Conservation (phyloP, 53 echinoderm and acorn worm genomes). For the Mesocentrotus franciscanus region DNA sequence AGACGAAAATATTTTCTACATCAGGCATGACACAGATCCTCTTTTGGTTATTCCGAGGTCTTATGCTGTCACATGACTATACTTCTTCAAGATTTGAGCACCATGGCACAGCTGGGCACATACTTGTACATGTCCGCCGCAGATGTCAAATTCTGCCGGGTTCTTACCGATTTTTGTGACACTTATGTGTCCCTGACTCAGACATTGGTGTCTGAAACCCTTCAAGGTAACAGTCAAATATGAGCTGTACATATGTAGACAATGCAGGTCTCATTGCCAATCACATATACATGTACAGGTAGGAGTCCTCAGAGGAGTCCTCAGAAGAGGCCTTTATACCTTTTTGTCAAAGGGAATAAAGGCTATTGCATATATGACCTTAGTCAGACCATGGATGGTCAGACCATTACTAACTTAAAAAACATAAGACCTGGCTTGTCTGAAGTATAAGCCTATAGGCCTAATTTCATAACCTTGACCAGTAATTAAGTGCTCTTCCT, state of each 20-base stretch:
- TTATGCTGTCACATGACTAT: not conserved
- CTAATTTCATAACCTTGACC: not conserved
- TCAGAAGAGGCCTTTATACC: no score
- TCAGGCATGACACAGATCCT: conserved; percentile 9
- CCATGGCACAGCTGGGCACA: conserved; percentile 7
- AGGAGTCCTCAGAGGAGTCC: no score
- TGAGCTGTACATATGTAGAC: no score
- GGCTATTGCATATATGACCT: no score
- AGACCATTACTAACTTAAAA: no score
- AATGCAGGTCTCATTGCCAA: no score
- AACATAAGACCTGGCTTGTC: no score
- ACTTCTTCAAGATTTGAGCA: not conserved
- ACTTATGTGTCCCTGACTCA: conserved; percentile 8
- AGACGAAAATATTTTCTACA: not conserved
- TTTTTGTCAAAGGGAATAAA: no score
- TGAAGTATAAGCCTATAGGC: not conserved
- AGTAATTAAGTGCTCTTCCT: not conserved
- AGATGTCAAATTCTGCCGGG: not conserved
- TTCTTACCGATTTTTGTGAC: not conserved
- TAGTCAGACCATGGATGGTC: no score
- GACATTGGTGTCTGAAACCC: not conserved
- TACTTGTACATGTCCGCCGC: not conserved
- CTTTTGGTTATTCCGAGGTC: conserved; percentile 22
- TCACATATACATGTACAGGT: no score
- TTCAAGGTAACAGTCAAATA: not conserved